A percentile compares a stretch with the other conserved stretches of the same genome.
Evolutionary conservation across 2,888 invertebrate genomes (phyloP).

Genomic region (Synanthedon myopaeformis): DNA sequence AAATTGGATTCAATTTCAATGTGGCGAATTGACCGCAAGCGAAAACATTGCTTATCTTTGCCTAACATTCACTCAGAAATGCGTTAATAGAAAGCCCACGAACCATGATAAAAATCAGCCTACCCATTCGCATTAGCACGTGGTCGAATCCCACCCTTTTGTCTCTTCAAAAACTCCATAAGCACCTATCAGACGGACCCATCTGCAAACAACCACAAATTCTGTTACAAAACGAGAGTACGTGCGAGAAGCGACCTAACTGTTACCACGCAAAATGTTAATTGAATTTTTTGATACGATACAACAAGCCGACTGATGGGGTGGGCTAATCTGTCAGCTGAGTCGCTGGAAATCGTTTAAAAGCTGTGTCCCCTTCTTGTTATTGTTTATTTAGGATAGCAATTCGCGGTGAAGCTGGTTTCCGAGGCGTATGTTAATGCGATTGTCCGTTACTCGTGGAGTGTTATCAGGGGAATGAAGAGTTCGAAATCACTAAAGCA

Average conservation of each 20-base stretch:
- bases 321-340: conserved; percentile 63
- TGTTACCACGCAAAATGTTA: neutral
- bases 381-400: conserved; percentile 69
- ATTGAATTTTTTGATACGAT: neutral
- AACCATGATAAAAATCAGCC: conserved; percentile 15
- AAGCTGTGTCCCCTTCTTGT: conserved; percentile 57
- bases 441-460: conserved; percentile 52
- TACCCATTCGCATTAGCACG: conserved; percentile 43
- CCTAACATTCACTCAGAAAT: too few relatives aligned
- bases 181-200: conserved; percentile 51
- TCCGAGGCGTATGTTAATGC: conserved; percentile 63
- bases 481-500: neutral
- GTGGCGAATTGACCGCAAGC: too few relatives aligned
- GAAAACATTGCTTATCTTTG: too few relatives aligned
- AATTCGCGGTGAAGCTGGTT: conserved; percentile 57
- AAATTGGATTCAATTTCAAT: too few relatives aligned
- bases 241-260: neutral
- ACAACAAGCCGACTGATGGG: conserved; percentile 2
- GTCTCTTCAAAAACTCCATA: conserved; percentile 58
- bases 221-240: neutral
- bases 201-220: conserved; percentile 27
- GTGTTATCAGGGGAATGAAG: conserved; percentile 13
- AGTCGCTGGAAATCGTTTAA: conserved; percentile 64
- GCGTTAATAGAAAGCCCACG: too few relatives aligned
- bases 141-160: conserved; percentile 44